Conservation (phyloP, 2,113 vertebrate genomes). For the Raphicerus campestris region DNA sequence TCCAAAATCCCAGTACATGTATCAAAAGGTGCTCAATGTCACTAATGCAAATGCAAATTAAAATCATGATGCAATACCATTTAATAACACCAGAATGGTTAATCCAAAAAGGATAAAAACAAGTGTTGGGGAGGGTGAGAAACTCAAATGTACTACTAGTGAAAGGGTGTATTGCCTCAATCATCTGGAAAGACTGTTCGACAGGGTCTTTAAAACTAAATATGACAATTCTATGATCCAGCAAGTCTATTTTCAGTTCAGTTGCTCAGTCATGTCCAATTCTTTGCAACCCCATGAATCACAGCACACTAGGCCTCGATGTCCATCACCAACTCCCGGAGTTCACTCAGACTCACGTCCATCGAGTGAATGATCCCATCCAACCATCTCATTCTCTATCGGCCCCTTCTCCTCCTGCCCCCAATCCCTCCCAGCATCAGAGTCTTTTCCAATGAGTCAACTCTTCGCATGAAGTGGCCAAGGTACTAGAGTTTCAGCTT, state of each 20-base stretch:
- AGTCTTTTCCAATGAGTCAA: no score
- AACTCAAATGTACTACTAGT: neutral
- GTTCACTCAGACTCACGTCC: no score
- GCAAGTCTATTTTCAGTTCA: neutral
- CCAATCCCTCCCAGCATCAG: no score
- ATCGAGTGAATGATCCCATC: no score
- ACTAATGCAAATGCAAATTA: neutral
- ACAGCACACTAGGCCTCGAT: no score
- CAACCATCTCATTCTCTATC: no score
- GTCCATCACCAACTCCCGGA: no score
- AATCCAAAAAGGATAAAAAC: neutral
- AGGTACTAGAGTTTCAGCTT: no score
- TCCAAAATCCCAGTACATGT: neutral
- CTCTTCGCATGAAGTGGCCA: no score
- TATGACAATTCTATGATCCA: neutral
- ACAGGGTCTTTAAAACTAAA: neutral
- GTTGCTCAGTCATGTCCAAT: no score
- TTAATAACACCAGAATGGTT: neutral
- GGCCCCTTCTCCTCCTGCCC: no score
- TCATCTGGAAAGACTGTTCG: neutral
- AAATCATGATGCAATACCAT: neutral
- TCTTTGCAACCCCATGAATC: no score
- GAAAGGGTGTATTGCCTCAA: neutral
- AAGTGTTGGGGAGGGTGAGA: neutral
- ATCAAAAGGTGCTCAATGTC: neutral